Conservation (phyloP, 2,113 vertebrate genomes). For the Sterna hirundo region DNA sequence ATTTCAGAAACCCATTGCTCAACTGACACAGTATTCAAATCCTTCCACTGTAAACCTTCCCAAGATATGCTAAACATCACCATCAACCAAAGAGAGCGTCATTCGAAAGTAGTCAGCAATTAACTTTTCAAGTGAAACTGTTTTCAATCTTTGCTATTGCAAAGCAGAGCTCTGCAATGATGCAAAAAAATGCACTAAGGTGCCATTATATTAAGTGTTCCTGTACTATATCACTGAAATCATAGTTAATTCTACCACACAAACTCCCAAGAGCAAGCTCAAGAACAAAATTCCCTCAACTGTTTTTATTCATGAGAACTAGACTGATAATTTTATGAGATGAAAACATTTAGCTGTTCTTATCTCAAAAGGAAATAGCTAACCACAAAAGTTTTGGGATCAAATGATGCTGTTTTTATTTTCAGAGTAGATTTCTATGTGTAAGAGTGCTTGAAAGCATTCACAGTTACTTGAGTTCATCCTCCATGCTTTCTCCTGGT, state of each 20-base stretch:
- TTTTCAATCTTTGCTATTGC: background rate
- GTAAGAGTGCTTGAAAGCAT: background rate
- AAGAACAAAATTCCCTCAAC: background rate
- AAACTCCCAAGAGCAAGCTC: background rate
- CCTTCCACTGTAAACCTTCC: background rate
- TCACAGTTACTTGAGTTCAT: background rate
- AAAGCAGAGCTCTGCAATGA: background rate
- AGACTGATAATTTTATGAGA: background rate
- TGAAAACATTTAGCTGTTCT: background rate
- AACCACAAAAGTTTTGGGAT: background rate
- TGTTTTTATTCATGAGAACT: background rate
- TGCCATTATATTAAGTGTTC: background rate
- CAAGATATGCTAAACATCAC: background rate
- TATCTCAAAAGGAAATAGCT: background rate
- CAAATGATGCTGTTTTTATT: background rate
- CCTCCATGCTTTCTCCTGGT: background rate
- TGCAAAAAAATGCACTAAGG: background rate
- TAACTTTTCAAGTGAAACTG: background rate
- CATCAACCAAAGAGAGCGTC: background rate
- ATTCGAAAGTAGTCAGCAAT: background rate
- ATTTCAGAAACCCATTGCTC: background rate
- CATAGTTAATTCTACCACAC: background rate
- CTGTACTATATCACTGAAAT: background rate
- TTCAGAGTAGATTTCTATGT: background rate
- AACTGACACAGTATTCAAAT: background rate